Conservation (phyloP, 1,140 invertebrate genomes). For the Odontomachus brunneus region DNA sequence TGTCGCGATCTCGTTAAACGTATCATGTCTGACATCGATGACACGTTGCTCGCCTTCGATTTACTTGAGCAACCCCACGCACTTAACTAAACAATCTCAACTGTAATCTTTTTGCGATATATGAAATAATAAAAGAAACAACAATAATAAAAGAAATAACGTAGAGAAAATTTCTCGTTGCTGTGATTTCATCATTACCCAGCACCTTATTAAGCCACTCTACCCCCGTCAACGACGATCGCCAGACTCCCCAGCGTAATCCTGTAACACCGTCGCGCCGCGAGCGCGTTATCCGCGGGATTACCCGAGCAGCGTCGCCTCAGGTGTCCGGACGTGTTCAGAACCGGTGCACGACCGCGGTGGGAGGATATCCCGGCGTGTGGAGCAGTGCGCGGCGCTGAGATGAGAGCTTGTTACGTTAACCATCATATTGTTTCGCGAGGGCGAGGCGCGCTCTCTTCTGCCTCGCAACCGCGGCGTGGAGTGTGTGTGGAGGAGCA, state of each 20-base stretch:
- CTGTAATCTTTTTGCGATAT: too few relatives aligned
- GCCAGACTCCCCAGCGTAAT: neutral
- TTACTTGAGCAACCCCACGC: too few relatives aligned
- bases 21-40: too few relatives aligned
- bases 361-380: slow-evolving; percentile 63
- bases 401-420: slow-evolving; percentile 77
- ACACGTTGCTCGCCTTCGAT: too few relatives aligned
- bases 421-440: slow-evolving; percentile 78
- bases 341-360: slow-evolving; percentile 58
- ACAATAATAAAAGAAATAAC: too few relatives aligned
- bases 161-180: too few relatives aligned
- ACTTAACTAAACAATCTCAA: too few relatives aligned
- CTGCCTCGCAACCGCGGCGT: slow-evolving; percentile 18
- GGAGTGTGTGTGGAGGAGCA: slow-evolving; percentile 54
- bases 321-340: slow-evolving; percentile 61
- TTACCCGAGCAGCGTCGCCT: slow-evolving; percentile 70
- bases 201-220: too few relatives aligned
- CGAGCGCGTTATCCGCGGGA: slow-evolving; percentile 34
- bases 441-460: slow-evolving; percentile 68
- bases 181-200: too few relatives aligned
- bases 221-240: too few relatives aligned
- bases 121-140: too few relatives aligned
- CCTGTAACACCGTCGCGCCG: slow-evolving; percentile 17
- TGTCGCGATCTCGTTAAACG: too few relatives aligned
- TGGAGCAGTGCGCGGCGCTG: slow-evolving; percentile 19